Conservation (phyloP, 2,797 vertebrate genomes). For the Thaleichthys pacificus region DNA sequence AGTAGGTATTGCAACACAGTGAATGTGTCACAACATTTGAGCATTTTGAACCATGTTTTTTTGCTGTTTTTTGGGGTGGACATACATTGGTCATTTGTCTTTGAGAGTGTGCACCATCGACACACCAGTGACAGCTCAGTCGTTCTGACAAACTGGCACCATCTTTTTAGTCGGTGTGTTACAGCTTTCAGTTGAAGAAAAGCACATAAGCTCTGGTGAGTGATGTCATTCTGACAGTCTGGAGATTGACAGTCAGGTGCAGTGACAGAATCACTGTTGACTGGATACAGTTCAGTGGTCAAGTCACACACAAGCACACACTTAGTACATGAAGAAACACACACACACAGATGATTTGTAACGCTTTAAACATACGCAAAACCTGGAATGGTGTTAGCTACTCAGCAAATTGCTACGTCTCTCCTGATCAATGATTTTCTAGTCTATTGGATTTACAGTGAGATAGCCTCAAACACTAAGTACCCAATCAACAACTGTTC, state of each 20-base stretch:
- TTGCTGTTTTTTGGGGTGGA: no score
- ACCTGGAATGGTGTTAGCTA: no score
- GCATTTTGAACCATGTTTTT: not conserved
- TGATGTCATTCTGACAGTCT: conserved; percentile 35
- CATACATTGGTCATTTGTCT: no score
- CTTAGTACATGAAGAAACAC: no score
- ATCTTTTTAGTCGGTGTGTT: not conserved
- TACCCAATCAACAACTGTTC: not conserved
- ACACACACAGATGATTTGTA: no score
- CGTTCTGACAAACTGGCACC: conserved; percentile 31
- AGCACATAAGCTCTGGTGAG: conserved; percentile 28
- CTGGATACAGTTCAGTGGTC: no score
- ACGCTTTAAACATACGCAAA: no score
- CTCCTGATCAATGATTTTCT: no score
- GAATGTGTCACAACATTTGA: not conserved
- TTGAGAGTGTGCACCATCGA: not conserved
- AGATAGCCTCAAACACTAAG: not conserved
- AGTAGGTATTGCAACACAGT: not conserved
- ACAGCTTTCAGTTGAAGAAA: conserved; percentile 30
- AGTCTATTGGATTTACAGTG: not conserved
- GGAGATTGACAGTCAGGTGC: not conserved
- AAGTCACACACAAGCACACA: no score
- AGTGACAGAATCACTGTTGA: no score
- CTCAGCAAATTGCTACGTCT: no score
- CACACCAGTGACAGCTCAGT: conserved; percentile 19